Conservation (phyloP, 2,797 vertebrate genomes). For the Amphiprion clarkii region DNA sequence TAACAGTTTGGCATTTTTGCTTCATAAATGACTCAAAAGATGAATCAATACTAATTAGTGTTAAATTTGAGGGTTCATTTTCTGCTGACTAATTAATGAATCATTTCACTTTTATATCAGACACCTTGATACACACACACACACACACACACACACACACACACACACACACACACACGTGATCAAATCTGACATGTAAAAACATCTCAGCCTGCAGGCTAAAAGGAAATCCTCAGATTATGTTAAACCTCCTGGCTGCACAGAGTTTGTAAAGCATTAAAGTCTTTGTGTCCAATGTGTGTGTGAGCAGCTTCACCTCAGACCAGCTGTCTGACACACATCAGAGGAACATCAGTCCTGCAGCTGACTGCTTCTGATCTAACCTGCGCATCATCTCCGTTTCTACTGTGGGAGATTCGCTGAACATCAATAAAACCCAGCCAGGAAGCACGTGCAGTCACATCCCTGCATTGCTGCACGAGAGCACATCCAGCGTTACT, state of each 20-base stretch:
- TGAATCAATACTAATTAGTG: neutral
- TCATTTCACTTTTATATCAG: too few species aligned
- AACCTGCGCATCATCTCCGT: slow-evolving; percentile 33
- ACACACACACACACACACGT: too few species aligned
- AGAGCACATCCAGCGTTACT: neutral
- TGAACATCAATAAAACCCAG: slow-evolving; percentile 3
- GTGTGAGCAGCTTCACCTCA: too few species aligned
- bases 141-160: too few species aligned
- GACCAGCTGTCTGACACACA: too few species aligned
- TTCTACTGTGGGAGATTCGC: neutral
- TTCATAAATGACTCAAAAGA: neutral
- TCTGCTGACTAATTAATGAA: neutral
- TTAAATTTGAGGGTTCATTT: neutral
- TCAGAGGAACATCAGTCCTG: neutral
- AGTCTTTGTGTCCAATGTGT: too few species aligned
- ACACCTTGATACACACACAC: too few species aligned
- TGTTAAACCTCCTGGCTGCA: neutral
- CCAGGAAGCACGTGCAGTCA: slow-evolving; percentile 34
- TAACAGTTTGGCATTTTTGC: neutral
- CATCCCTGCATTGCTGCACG: slow-evolving; percentile 38
- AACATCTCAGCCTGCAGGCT: neutral
- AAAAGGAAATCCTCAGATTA: neutral
- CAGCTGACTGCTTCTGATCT: neutral
- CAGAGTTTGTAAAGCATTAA: neutral
- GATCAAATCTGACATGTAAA: neutral